A percentile compares a stretch with the other conserved stretches of the same genome.
These are phyloP conservation scores for Cylas formicarius DNA, from an alignment of 1,140 invertebrate genomes.

Conservation along the genomic window DNA sequence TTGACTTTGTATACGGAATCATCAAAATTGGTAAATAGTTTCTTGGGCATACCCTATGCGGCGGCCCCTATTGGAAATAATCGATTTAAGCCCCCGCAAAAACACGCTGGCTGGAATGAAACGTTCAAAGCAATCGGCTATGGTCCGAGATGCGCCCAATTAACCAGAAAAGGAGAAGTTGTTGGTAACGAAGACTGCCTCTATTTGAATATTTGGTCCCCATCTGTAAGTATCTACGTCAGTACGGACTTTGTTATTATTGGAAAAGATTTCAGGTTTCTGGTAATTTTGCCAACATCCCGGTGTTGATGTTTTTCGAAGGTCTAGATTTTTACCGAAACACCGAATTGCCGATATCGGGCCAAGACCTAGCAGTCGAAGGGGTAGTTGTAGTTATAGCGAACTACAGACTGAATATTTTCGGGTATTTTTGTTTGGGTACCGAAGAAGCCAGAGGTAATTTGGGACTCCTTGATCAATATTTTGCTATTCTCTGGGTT, in stretches of 20 bases:
- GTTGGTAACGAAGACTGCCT: conserved; percentile 29
- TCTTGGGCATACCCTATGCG: conserved; percentile 28
- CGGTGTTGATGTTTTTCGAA: conserved; percentile 33
- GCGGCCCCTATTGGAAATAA: conserved; percentile 20
- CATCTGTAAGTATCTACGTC: conserved; percentile 5
- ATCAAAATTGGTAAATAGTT: conserved; percentile 19
- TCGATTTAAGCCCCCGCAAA: conserved; percentile 26
- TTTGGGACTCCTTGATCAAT: conserved; percentile 64
- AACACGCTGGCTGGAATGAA: conserved; percentile 29
- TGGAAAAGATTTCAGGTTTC: conserved; percentile 14
- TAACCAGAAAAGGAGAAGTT: conserved; percentile 14
- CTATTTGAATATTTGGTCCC: conserved; percentile 27
- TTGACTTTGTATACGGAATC: conserved; percentile 18
- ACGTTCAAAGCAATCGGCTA: conserved; percentile 19
- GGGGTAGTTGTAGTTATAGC: conserved; percentile 57
- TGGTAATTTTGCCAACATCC: conserved; percentile 18
- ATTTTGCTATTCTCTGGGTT: conserved; percentile 64
- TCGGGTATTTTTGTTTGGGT: conserved; percentile 64
- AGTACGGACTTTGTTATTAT: no score
- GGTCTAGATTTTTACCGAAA: conserved; percentile 28
- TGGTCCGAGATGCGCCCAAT: conserved; percentile 24
- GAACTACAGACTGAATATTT: conserved; percentile 56
- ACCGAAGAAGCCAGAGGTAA: conserved; percentile 55
- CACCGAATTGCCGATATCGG: conserved; percentile 45
- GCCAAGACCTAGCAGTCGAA: conserved; percentile 58